Conservation (phyloP, 1,140 invertebrate genomes). For the Anoplophora glabripennis region DNA sequence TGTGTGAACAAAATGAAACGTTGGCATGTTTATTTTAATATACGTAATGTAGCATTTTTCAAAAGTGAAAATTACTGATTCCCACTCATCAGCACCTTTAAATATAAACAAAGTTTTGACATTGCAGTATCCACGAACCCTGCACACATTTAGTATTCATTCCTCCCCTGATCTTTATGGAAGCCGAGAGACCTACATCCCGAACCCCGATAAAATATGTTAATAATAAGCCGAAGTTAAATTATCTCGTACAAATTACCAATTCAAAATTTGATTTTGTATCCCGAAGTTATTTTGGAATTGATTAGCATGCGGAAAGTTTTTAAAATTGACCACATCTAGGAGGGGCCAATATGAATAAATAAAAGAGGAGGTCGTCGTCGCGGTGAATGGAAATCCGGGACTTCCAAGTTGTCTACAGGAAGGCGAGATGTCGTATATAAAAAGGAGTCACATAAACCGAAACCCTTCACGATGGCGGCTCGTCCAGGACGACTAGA, state of each 20-base stretch:
- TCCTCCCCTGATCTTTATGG: background rate
- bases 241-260: constrained; percentile 14
- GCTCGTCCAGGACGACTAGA: too few species aligned
- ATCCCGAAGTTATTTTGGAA: constrained; percentile 9
- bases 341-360: constrained; percentile 9
- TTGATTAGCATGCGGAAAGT: constrained; percentile 15
- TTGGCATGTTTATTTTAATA: too few species aligned
- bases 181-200: background rate
- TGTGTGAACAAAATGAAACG: too few species aligned
- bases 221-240: constrained; percentile 9
- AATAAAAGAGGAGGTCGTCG: background rate
- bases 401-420: too few species aligned
- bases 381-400: background rate
- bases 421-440: too few species aligned
- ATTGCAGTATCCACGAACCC: too few species aligned
- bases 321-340: constrained; percentile 11
- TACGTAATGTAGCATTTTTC: too few species aligned
- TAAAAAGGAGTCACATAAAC: background rate
- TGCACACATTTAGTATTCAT: too few species aligned
- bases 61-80: too few species aligned
- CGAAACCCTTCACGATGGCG: background rate
- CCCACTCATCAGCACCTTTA: too few species aligned
- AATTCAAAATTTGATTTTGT: constrained; percentile 13
- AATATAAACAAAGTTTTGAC: too few species aligned
- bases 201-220: constrained; percentile 6